These are phyloP conservation scores for Tupaia tana DNA, from an alignment of 2,113 vertebrate species.

Conservation along the genomic window DNA sequence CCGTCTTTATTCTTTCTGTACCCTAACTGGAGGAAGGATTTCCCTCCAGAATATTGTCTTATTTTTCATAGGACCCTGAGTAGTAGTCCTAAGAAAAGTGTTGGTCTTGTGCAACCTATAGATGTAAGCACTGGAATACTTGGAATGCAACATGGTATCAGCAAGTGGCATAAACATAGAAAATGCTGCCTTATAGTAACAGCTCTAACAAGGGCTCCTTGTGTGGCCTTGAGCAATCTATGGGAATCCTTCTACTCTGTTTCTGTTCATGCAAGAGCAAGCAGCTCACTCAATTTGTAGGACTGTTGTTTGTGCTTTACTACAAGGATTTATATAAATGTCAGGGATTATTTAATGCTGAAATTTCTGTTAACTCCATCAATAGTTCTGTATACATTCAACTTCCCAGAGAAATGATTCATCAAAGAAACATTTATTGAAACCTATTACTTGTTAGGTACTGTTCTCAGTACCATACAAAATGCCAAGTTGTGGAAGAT, in stretches of 20 bases:
- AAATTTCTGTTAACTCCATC: conserved; percentile 46
- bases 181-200: conserved; percentile 49
- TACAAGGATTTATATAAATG: conserved; percentile 55
- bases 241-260: conserved; percentile 34
- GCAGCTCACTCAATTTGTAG: conserved; percentile 12
- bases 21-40: neutral
- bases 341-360: conserved; percentile 52
- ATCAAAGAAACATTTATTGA: conserved; percentile 63
- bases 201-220: conserved; percentile 28
- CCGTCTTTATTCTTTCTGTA: neutral
- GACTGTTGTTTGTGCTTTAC: conserved; percentile 44
- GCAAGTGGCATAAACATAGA: conserved; percentile 14
- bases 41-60: conserved; percentile 27
- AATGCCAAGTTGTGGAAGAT: neutral
- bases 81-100: conserved; percentile 25
- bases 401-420: conserved; percentile 48
- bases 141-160: conserved; percentile 10
- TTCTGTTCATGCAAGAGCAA: conserved; percentile 31
- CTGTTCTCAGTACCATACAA: neutral
- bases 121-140: conserved; percentile 24
- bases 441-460: conserved; percentile 25
- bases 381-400: conserved; percentile 35
- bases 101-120: conserved; percentile 40
- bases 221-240: conserved; percentile 43
- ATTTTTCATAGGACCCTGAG: conserved; percentile 31